A percentile compares a stretch with the other conserved stretches of the same genome.
Conservation (phyloP, 1,140 invertebrate genomes). For the Drosophila parabipectinata region DNA sequence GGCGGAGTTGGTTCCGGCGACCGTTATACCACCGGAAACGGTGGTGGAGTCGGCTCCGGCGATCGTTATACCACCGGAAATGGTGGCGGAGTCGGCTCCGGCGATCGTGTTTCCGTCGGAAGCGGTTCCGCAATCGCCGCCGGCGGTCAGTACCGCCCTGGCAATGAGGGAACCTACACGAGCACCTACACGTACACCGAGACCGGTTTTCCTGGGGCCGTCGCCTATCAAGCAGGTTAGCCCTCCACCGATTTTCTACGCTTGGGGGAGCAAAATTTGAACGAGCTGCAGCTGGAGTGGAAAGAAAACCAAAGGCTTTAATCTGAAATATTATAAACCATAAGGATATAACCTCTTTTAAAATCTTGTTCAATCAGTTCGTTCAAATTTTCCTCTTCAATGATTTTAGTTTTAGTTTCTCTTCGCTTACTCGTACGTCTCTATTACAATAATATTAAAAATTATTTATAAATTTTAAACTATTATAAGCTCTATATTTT, state of each 20-base stretch:
- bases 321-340: background rate
- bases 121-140: conserved; percentile 36
- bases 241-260: conserved; percentile 49
- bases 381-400: conserved; percentile 48
- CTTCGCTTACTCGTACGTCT: conserved; percentile 28
- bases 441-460: conserved; percentile 16
- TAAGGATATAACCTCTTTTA: background rate
- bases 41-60: conserved; percentile 37
- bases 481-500: conserved; percentile 35
- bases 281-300: conserved; percentile 39
- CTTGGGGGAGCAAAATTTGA: conserved; percentile 65
- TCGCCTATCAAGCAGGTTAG: conserved; percentile 78
- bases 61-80: conserved; percentile 30
- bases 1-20: conserved; percentile 25
- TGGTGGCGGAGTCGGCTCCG: conserved; percentile 28
- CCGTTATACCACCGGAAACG: conserved; percentile 22
- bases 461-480: conserved; percentile 19
- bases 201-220: conserved; percentile 83
- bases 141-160: conserved; percentile 42
- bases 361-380: conserved; percentile 21
- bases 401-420: conserved; percentile 25
- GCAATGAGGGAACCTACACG: conserved; percentile 53
- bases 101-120: conserved; percentile 15
- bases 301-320: conserved; percentile 3
- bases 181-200: conserved; percentile 49